Evolutionary conservation across 2,113 vertebrate species (phyloP).

Genomic region (Elachura formosa): DNA sequence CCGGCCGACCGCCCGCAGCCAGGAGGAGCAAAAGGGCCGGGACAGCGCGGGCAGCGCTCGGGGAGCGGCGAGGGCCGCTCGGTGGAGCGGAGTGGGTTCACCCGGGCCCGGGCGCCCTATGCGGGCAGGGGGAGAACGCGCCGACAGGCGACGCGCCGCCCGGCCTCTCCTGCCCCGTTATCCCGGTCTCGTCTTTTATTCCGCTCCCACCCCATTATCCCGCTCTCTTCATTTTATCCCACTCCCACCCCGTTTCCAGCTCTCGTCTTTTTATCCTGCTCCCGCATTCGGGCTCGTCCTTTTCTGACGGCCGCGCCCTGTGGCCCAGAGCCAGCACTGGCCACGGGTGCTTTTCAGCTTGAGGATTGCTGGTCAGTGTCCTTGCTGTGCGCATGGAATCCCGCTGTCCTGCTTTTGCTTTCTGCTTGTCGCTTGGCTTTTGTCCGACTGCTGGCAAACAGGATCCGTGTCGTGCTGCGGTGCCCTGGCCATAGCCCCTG

Average conservation of each 20-base stretch:
- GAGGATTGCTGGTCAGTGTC: too few relatives aligned
- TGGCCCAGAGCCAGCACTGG: too few relatives aligned
- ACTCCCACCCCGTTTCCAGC: accelerated
- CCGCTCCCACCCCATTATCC: neutral
- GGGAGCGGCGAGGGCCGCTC: neutral
- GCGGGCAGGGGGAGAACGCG: neutral
- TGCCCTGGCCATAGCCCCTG: accelerated
- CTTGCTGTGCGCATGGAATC: accelerated
- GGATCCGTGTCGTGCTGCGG: accelerated
- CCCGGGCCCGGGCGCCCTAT: too few relatives aligned
- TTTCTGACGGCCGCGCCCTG: neutral
- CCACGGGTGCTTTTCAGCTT: accelerated
- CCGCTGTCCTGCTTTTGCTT: accelerated
- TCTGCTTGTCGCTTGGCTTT: neutral
- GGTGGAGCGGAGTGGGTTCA: neutral
- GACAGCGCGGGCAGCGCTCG: too few relatives aligned
- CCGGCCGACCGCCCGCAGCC: neutral
- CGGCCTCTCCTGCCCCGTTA: neutral
- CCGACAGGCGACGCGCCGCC: too few relatives aligned
- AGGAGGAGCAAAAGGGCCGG: neutral
- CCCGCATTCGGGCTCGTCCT: neutral
- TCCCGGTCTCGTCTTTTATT: neutral
- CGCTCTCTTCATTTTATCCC: neutral
- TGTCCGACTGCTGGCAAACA: accelerated
- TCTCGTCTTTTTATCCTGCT: too few relatives aligned